Evolutionary conservation across 2,113 vertebrate species (phyloP).

Genomic region (Malurus elegans): DNA sequence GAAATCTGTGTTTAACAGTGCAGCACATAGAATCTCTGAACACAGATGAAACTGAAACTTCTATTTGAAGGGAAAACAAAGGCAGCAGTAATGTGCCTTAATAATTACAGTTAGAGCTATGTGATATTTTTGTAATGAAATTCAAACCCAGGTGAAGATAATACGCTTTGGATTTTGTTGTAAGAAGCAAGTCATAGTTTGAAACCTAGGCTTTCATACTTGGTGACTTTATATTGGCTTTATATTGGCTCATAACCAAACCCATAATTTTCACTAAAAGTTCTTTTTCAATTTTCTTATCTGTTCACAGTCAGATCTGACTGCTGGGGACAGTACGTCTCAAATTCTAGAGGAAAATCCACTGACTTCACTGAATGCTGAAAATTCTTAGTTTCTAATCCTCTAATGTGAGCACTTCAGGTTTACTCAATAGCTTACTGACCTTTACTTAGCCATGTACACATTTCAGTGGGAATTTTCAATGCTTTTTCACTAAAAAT

Average conservation of each 20-base stretch:
- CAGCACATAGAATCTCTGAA: conserved; percentile 59
- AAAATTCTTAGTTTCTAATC: conserved; percentile 47
- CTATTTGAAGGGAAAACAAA: conserved; percentile 17
- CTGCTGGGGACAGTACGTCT: background rate
- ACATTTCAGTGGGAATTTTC: conserved; percentile 57
- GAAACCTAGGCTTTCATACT: background rate
- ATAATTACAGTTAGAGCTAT: background rate
- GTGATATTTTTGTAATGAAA: background rate
- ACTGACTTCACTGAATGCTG: background rate
- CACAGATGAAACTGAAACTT: conserved; percentile 46
- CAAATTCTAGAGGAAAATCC: conserved; percentile 10
- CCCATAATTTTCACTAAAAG: background rate
- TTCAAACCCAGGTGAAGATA: background rate
- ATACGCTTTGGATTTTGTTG: background rate
- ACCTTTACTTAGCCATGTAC: conserved; percentile 65
- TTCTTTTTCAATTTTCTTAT: background rate
- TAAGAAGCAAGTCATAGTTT: background rate
- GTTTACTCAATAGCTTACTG: conserved; percentile 53
- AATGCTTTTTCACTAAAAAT: conserved; percentile 60
- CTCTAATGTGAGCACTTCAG: conserved; percentile 36
- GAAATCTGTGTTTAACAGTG: conserved; percentile 68
- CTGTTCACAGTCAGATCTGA: background rate
- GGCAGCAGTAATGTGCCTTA: background rate
- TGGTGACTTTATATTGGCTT: background rate
- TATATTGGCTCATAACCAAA: background rate